Base-by-base conservation (phyloP, 2,888 invertebrate species). In the Hypselothyrea guttata region DNA sequence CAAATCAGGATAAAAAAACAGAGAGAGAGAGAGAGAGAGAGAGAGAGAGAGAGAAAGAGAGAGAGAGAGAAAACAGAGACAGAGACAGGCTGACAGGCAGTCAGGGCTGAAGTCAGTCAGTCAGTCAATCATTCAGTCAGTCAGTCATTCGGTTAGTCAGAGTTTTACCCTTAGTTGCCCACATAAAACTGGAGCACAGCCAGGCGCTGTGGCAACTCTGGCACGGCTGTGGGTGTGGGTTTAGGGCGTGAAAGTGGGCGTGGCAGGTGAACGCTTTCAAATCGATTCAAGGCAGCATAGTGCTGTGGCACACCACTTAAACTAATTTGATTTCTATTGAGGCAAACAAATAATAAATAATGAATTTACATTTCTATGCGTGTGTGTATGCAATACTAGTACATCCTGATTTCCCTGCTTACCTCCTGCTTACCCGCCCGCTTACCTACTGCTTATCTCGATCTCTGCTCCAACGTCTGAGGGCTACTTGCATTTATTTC, bases 271-370 rank as follows among this genome's bases (percentile, higher is more conserved):
- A 63, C 75, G 62, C 69, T 83, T 77, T 76, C 63, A 55, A 76
- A 70, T 66, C 72, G 75, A 76, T 57, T 69, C 62, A 55, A 63
- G 40, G 62, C 30, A 63, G 34, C 42, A 51, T 35, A 22, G 35
- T 58, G 64, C 63, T 64, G 47, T 70, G 59, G 61, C 55, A 62
- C 82, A 67, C 73, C 81, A 81, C 81, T 81, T 81, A 81, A 81
- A 81, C 81, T 81, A 81, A 81, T 81, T 84, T 81, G 81, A 81
- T 81, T 81, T 81, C 81, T 77, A 81, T 81, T 81, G 82, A 84
- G 78, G 81, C 84, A 81, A 84, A 81, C 81, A 81, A 84, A 81
- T 84, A 81, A 81, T 81, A 81, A 81, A 81, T 81, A 81, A 81
- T 81, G 84, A 81, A 81, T 81, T 81, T 81, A 78, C 84, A 81